Evolutionary conservation across 2,113 vertebrate genomes (phyloP), one percentile per base, ranked within the genome.

Genomic region (Chlamydotis undulata): DNA sequence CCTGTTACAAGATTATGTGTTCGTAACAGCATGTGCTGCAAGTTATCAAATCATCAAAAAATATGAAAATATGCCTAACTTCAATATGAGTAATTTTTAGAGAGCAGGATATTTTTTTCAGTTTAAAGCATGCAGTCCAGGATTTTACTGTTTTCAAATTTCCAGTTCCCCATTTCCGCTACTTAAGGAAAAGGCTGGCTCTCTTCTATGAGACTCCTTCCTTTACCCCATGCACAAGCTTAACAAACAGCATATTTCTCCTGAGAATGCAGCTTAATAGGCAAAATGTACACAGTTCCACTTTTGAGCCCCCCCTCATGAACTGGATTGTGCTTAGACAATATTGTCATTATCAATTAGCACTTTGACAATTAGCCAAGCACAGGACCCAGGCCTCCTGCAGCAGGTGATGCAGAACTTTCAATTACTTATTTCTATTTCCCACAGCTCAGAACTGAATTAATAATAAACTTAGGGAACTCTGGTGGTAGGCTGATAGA

Each of bases 331-430:
- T 82, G 14, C 67, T 95, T 67, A 81, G 19, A 63, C 29, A 86
- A 84, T 67, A 82, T 71, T 68, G 14, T 28, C 5, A 3, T 85
- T 91, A 84, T 39, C 74, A 94, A 37, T 75, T 92, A 92, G 28
- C 56, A 69, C 60, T 94, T 71, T 59, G 64, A 87, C 65, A 95
- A 87, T 70, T 78, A 78, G 18, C 26, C 55, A 89, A 81, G 76
- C 43, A 45, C 31, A 39, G 8, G 73, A 79, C 24, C 43, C 56
- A n/a, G 13, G 45, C 56, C 29, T 89, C 37, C 83, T 91, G 43
- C 59, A 69, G 57, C 33, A 93, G 35, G 37, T 77, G 76, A 83
- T 92, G 70, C 78, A 87, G 71, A 93, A 94, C 90, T 89, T 95
- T 91, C 88, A 93, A 77, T 87, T 91, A 67, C 49, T 78, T 90